These are phyloP conservation scores for Setophaga coronata DNA, from an alignment of 2,113 vertebrate species.

Conservation along the genomic window DNA sequence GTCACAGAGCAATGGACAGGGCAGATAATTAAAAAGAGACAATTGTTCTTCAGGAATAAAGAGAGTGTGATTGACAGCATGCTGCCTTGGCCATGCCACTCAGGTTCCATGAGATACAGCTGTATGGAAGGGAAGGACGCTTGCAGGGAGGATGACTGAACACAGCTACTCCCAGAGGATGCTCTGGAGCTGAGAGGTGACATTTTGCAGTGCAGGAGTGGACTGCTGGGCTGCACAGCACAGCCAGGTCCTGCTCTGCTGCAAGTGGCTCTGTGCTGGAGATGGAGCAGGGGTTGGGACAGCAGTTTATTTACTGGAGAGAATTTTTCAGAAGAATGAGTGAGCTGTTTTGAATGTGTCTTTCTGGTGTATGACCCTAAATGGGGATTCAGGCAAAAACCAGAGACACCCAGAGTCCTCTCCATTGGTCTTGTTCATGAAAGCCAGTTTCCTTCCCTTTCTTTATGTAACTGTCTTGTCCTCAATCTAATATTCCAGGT, in stretches of 20 bases:
- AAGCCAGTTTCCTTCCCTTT: slow-evolving; percentile 1
- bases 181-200: background rate
- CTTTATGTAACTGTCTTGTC: slow-evolving; percentile 21
- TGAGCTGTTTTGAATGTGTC: background rate
- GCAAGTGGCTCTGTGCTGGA: background rate
- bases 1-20: background rate
- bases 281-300: accelerated
- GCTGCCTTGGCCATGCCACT: background rate
- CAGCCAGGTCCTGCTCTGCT: background rate
- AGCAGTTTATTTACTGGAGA: background rate
- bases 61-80: background rate
- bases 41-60: background rate
- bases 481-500: slow-evolving; percentile 40
- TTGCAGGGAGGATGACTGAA: background rate
- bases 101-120: accelerated
- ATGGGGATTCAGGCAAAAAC: background rate
- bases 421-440: background rate
- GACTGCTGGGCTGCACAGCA: background rate
- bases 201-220: background rate
- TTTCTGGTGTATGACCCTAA: background rate
- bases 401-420: background rate
- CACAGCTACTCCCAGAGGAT: background rate
- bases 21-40: background rate
- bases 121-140: background rate
- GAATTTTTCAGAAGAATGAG: background rate